phyloP scores from a whole-genome alignment of 1,140 invertebrate species.

The Drosophila ercepeae region DNA sequence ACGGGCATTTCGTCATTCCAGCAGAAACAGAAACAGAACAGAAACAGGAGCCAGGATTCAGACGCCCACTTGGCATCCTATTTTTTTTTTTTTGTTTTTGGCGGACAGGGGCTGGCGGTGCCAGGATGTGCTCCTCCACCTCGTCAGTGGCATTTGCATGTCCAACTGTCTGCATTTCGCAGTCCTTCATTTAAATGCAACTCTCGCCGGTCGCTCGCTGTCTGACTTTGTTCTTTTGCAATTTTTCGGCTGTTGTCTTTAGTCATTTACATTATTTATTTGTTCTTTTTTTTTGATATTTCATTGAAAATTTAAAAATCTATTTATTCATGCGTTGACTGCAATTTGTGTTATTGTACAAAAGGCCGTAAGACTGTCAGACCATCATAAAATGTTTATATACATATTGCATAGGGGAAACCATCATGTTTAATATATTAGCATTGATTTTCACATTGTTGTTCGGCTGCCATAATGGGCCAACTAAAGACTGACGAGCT shows the following conservation, averaged over 20 bases:
- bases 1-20: slow-evolving; percentile 74
- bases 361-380: slow-evolving; percentile 23
- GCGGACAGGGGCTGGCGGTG: neutral
- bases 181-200: slow-evolving; percentile 74
- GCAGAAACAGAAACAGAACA: slow-evolving; percentile 5
- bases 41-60: slow-evolving; percentile 11
- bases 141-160: slow-evolving; percentile 72
- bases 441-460: slow-evolving; percentile 50
- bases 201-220: slow-evolving; percentile 17
- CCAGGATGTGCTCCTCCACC: too few species aligned
- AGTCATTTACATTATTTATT: neutral
- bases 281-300: neutral
- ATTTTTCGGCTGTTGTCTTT: slow-evolving; percentile 52
- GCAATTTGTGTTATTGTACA: slow-evolving; percentile 53
- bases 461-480: slow-evolving; percentile 50
- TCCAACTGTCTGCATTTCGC: slow-evolving; percentile 71
- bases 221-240: slow-evolving; percentile 39
- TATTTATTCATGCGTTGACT: slow-evolving; percentile 70
- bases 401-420: neutral
- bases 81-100: neutral
- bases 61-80: slow-evolving; percentile 1
- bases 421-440: slow-evolving; percentile 52
- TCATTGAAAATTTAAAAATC: slow-evolving; percentile 32
- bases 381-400: slow-evolving; percentile 25
- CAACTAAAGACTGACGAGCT: slow-evolving; percentile 60